Conservation (phyloP, 1,140 invertebrate genomes). For the Papilio glaucus region DNA sequence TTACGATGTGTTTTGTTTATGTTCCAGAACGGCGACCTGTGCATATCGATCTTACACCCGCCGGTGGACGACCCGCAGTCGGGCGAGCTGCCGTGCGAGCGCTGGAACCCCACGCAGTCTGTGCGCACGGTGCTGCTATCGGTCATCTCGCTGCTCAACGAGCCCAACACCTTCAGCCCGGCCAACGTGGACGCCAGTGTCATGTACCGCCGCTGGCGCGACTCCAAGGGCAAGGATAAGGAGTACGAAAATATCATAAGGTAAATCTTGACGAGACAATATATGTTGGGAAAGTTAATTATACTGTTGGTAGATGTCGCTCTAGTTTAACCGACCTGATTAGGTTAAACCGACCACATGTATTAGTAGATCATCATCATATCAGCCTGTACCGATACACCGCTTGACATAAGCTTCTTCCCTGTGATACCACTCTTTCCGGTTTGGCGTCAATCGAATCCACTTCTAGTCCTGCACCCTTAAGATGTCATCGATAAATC, state of each 20-base stretch:
- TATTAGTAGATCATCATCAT: too few relatives aligned
- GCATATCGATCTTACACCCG: conserved; percentile 99
- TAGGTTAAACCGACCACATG: too few relatives aligned
- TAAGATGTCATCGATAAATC: too few relatives aligned
- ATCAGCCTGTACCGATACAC: too few relatives aligned
- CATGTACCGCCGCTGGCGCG: conserved; percentile 99
- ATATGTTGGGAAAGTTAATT: not conserved
- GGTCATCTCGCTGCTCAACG: conserved; percentile 99
- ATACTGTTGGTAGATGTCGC: too few relatives aligned
- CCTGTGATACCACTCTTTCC: too few relatives aligned
- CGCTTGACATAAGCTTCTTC: too few relatives aligned
- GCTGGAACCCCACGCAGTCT: conserved; percentile 99
- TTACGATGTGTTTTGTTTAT: conserved; percentile 7
- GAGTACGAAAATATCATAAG: conserved; percentile 99
- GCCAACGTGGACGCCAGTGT: conserved; percentile 99
- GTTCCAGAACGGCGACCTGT: conserved; percentile 98
- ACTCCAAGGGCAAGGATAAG: conserved; percentile 98
- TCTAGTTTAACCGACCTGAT: too few relatives aligned
- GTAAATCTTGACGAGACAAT: conserved; percentile 80
- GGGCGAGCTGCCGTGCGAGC: conserved; percentile 98
- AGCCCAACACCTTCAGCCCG: conserved; percentile 99
- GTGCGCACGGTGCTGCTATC: conserved; percentile 98
- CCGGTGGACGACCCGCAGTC: conserved; percentile 99
- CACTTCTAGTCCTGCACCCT: too few relatives aligned
- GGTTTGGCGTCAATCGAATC: too few relatives aligned